These are phyloP conservation scores for Cardinalis cardinalis DNA, from an alignment of 2,113 vertebrate species.

Conservation along the genomic window DNA sequence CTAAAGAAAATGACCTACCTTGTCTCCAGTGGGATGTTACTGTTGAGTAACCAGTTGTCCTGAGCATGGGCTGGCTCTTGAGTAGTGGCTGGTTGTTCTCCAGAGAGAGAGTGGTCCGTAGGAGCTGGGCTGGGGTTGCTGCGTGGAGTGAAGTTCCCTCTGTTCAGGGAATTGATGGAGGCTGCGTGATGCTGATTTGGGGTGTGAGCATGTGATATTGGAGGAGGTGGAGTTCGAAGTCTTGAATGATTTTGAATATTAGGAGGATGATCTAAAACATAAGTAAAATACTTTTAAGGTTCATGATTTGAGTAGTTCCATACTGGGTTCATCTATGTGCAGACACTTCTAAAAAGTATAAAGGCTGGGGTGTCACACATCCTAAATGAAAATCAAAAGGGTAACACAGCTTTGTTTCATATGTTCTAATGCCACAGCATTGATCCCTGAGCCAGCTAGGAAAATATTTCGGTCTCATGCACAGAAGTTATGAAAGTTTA, in stretches of 20 bases:
- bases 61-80: conserved; percentile 86
- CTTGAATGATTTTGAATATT: conserved; percentile 90
- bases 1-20: conserved; percentile 73
- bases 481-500: neutral
- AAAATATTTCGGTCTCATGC: neutral
- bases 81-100: conserved; percentile 81
- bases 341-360: neutral
- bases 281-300: neutral
- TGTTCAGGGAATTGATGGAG: conserved; percentile 91
- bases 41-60: conserved; percentile 99
- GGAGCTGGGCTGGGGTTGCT: conserved; percentile 95
- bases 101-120: conserved; percentile 89
- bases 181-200: conserved; percentile 90
- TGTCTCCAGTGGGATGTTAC: conserved; percentile 97
- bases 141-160: conserved; percentile 91
- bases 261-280: conserved; percentile 76
- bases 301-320: neutral
- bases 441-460: neutral
- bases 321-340: neutral
- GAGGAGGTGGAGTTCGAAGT: conserved; percentile 90
- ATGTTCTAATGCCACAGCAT: neutral
- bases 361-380: neutral
- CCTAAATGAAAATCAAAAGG: neutral
- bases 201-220: conserved; percentile 89
- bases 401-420: neutral